Conservation (phyloP, 2,888 invertebrate genomes). For the Mayetiola destructor region DNA sequence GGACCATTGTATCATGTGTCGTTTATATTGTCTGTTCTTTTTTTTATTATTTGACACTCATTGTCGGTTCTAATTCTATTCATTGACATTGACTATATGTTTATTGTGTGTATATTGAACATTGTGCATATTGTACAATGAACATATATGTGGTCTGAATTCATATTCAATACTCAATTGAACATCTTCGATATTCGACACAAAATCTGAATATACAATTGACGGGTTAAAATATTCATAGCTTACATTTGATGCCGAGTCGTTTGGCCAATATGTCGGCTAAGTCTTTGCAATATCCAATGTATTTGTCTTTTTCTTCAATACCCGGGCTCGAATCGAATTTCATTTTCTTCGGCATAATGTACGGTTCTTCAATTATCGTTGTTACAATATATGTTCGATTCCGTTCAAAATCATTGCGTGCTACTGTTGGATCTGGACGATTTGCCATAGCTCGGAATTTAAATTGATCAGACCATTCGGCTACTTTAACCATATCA, state of each 20-base stretch:
- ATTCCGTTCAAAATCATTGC: constrained; percentile 60
- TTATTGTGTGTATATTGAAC: no score
- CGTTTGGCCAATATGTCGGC: constrained; percentile 66
- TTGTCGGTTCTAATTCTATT: no score
- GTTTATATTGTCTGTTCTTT: no score
- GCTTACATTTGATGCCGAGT: constrained; percentile 75
- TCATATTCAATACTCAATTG: no score
- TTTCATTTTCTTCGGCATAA: constrained; percentile 53
- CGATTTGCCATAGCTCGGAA: constrained; percentile 60
- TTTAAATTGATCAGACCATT: constrained; percentile 72
- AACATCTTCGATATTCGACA: no score
- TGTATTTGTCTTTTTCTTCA: constrained; percentile 61
- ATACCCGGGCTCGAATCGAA: constrained; percentile 46
- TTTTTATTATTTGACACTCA: no score
- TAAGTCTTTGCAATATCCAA: constrained; percentile 87
- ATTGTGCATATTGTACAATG: no score
- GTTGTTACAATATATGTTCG: constrained; percentile 78
- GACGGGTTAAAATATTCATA: no score
- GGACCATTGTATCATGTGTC: no score
- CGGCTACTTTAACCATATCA: constrained; percentile 81
- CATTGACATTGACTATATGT: no score
- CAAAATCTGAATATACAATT: no score
- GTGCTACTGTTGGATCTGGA: constrained; percentile 55
- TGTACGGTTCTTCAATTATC: constrained; percentile 75
- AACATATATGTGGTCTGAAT: no score